phyloP scores from a whole-genome alignment of 2,888 invertebrate genomes.

The Melikaiella ostensackeni region DNA sequence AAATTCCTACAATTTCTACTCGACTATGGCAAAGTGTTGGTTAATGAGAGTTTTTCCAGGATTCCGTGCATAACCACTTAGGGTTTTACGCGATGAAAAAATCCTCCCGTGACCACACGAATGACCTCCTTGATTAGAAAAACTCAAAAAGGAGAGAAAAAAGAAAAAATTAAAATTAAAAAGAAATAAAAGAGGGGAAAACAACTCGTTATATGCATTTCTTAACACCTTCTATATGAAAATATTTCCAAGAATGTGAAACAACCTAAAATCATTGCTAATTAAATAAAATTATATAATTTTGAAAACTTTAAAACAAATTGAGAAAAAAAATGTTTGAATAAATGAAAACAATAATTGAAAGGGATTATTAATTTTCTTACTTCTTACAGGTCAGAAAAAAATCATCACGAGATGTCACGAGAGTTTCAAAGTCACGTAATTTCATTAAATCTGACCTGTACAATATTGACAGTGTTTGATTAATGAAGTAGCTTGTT shows the following conservation, averaged over 20 bases:
- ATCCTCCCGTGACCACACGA: neutral
- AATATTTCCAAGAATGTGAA: neutral
- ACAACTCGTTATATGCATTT: neutral
- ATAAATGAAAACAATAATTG: neutral
- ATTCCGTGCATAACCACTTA: neutral
- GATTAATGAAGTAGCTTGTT: constrained; percentile 17
- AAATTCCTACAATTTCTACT: constrained; percentile 3
- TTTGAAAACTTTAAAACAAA: too few relatives aligned
- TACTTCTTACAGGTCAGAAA: too few relatives aligned
- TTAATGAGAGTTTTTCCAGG: constrained; percentile 29
- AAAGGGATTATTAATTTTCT: neutral
- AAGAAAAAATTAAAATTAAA: too few relatives aligned
- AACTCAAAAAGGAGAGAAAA: neutral
- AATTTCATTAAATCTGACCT: neutral
- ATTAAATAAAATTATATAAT: neutral
- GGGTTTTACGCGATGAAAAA: neutral
- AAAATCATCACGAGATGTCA: too few relatives aligned
- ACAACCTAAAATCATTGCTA: too few relatives aligned
- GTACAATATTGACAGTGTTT: neutral
- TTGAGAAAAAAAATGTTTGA: too few relatives aligned
- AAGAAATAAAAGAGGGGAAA: neutral
- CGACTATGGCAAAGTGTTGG: constrained; percentile 8
- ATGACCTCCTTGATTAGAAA: too few relatives aligned
- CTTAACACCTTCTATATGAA: neutral
- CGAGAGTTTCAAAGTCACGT: neutral